Base-by-base conservation (phyloP, 2,888 invertebrate genomes). In the Cephus spinipes region DNA sequence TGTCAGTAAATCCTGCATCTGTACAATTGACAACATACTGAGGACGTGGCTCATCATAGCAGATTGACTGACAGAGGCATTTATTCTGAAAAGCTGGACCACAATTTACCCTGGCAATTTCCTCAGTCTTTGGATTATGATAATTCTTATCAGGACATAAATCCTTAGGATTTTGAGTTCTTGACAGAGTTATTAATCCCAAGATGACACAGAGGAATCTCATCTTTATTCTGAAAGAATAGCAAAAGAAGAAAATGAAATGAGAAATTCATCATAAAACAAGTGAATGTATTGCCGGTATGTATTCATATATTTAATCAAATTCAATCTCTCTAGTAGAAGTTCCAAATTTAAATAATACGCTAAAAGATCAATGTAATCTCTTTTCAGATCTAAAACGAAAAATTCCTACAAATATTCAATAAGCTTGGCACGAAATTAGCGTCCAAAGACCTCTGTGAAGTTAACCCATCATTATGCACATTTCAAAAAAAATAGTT, bases 11-110 rank as follows among this genome's bases (percentile, higher is more conserved):
- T 1, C 93, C 93, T 0, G 93, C 91, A 85, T 95, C 92, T 1
- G 95, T 95, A 88, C 96, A 96, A 89, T 96, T 96, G 0, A 96
- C 96, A 12, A 95, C 93, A 83, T 93, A 95, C 81, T 92, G 93
- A 74, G 92, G 87, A 12, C 86, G 83, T 11, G 85, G 84, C 12
- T 92, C 90, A 76, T 94, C 93, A 87, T 94, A 94, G 77, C 92
- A 91, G 68, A 92, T 91, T 74, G 87, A 90, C 30, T 94, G 94
- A 85, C 95, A 95, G 73, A 88, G 88, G 86, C 95, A 95, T 81
- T 92, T 91, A 32, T 89, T 88, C 69, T 92, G 87, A 81, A 93
- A 93, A 73, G 91, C 89, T 23, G 90, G 89, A 3, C 93, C 93
- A 80, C 93, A 93, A n/a, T 87, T 85, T 0, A 78, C n/a, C 79